Evolutionary conservation across 1,140 invertebrate genomes (phyloP), one percentile per base, ranked within the genome.

Genomic region (Tetragonula clypearis): DNA sequence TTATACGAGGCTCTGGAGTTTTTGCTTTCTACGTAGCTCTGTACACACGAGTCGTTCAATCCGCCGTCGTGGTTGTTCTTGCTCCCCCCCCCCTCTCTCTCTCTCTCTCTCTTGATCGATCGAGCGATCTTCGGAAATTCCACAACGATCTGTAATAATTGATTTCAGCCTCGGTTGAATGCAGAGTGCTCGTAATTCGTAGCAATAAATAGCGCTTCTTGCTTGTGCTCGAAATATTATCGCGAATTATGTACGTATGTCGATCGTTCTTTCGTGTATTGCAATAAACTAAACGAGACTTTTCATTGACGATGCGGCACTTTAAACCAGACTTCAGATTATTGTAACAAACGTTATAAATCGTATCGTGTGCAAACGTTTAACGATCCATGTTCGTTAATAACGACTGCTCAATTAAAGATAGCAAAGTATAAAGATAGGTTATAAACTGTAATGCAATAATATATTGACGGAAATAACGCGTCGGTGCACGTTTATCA

Each of bases 1-100:
- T 87, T 84, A 75, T 88, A 71, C 83, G 75, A 75, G 78, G 30
- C 85, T 88, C 79, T 71, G 62, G 62, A 56, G 84, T 88, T 88
- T 88, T 88, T 88, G 79, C 87, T 15, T 19, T 66, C 60, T 30
- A 76, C 41, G 41, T 49, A 9, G 41, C 41, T 49, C 8, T 49
- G 41, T 8, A 49, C 41, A 68, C 30, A 69, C 65, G 66, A 26
- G 12, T 49, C 58, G 58, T 76, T 65, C 60, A 26, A 26, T 66
- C 49, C 72, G 58, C 66, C 19, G 12, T 35, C 19, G 12, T 35
- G 21, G 30, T 30, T 15, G 12, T 82, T 82, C 73, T 79, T 80
- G 66, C 58, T 56, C 49, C 66, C 26, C 68, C 35, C 77, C 49
- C 65, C 3, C 35, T 3, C 35, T 35, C 35, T 35, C 35, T 41